Percentiles rank a stretch among this genome's conserved stretches.
Conservation (phyloP, 2,797 vertebrate genomes). For the Pampus argenteus region DNA sequence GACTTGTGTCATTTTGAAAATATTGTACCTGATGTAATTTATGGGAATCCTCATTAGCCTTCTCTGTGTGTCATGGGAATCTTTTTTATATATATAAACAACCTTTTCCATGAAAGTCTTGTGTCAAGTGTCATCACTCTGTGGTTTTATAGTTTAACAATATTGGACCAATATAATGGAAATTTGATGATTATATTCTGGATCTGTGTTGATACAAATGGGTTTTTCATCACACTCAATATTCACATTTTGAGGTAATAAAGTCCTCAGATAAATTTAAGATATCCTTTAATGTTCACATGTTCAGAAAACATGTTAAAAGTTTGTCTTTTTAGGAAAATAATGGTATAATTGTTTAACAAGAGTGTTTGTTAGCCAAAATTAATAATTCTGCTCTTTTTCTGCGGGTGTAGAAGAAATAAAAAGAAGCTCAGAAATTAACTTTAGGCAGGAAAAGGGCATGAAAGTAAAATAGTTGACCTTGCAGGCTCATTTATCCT, state of each 20-base stretch:
- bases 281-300: neutral
- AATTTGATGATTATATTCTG: neutral
- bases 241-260: neutral
- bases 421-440: no score
- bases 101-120: constrained; percentile 64
- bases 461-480: no score
- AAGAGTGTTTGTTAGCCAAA: no score
- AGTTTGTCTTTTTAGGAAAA: no score
- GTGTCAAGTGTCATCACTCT: constrained; percentile 35
- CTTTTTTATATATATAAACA: constrained; percentile 70
- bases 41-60: constrained; percentile 42
- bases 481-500: no score
- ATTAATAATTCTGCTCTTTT: no score
- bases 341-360: no score
- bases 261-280: neutral
- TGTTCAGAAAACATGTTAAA: neutral
- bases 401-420: no score
- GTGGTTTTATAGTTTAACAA: neutral
- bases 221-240: neutral
- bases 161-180: neutral
- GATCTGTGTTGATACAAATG: neutral
- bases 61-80: constrained; percentile 51
- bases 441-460: no score
- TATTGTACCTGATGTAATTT: constrained; percentile 52
- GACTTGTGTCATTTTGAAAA: constrained; percentile 29